Evolutionary conservation across 1,140 invertebrate genomes (phyloP), one percentile per base, ranked within the genome.

Genomic region (Asobara japonica): DNA sequence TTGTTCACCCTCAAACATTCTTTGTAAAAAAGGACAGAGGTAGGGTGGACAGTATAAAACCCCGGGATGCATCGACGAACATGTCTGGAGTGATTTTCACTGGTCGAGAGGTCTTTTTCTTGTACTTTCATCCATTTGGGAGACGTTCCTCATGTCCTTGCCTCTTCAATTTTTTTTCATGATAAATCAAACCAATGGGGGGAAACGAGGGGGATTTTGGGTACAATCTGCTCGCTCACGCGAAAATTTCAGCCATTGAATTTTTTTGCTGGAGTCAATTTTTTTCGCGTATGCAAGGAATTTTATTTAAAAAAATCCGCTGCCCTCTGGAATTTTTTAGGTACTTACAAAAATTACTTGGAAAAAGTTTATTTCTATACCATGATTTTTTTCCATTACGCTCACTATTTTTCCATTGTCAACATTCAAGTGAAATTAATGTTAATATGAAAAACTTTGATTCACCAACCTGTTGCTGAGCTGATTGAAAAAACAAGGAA

Each of bases 21-120:
- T 45, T 16, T 16, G 41, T 45, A 45, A 45, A 45, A 16, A 16
- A 4, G n/a, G 41, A 45, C n/a, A 45, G n/a, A 45, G 41, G 41
- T n/a, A n/a, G 41, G 41, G n/a, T 45, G 41, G 41, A 45, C 41
- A 45, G 61, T 38, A 51, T 65, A 71, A 71, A 65, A 71, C 48
- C 56, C 36, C 33, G 29, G 27, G 48, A 65, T 71, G 69, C 69
- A 71, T 71, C 48, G 69, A 64, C 69, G 62, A 71, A 71, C 69
- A 41, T 71, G 69, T 71, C 69, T 65, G 31, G 61, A 30, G 20
- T 62, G 61, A 71, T 65, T 65, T 65, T 25, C 61, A 62, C 51
- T 20, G 29, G 20, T 36, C 16, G 41, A 30, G 13, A 27, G 22
- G 0, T 20, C 22, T 41, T 36, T 25, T 56, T 38, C 56, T 16